Conservation (phyloP, 2,797 vertebrate genomes). For the Acipenser transmontanus region DNA sequence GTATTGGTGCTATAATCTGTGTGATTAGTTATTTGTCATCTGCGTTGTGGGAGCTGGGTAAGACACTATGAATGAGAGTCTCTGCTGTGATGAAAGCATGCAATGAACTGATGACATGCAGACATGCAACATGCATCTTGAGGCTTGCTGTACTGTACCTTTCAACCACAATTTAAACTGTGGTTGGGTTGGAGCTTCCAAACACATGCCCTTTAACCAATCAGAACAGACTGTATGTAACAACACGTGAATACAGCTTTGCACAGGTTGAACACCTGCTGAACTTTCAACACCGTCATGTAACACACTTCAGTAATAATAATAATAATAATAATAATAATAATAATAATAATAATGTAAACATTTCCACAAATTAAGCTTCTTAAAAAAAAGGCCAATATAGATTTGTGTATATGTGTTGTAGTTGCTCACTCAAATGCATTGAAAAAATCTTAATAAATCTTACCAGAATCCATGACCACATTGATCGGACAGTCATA, state of each 20-base stretch:
- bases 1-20: background rate
- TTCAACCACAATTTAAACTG: constrained; percentile 26
- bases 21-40: background rate
- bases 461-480: constrained; percentile 49
- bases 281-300: too few relatives aligned
- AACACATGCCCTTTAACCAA: constrained; percentile 36
- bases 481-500: constrained; percentile 48
- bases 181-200: constrained; percentile 27
- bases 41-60: too few relatives aligned
- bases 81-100: background rate
- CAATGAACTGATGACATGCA: constrained; percentile 11
- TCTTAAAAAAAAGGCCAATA: too few relatives aligned
- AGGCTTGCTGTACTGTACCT: constrained; percentile 12
- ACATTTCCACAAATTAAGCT: too few relatives aligned
- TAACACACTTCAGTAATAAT: too few relatives aligned
- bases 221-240: constrained; percentile 9
- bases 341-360: too few relatives aligned
- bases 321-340: too few relatives aligned
- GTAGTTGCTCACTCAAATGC: too few relatives aligned
- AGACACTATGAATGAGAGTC: too few relatives aligned
- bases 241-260: background rate
- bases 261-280: too few relatives aligned
- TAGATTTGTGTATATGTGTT: too few relatives aligned
- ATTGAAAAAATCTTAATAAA: too few relatives aligned
- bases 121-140: background rate